Base-by-base conservation (phyloP, 2,888 invertebrate species). In the Ennomos fuscantarius region DNA sequence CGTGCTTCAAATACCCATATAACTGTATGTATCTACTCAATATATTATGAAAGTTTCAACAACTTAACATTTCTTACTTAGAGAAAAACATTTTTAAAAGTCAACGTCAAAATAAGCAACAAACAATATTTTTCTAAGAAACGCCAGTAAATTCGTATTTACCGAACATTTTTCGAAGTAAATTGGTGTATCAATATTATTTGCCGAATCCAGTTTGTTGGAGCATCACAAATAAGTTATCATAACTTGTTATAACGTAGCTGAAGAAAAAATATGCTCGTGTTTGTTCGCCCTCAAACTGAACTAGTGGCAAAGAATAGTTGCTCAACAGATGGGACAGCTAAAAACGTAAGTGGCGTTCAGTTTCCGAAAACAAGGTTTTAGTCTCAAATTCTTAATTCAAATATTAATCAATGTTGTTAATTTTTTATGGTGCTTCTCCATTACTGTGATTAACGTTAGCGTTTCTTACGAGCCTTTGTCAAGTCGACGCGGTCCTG, bases 211-310 rank as follows among this genome's bases (percentile, higher is more conserved):
- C 63, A 76, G 81, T 77, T 80, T 80, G 72, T 74, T 78, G 77
- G 77, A 78, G 74, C 79, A 74, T 81, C 70, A 72, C 81, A 82
- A 86, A 84, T 83, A 84, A 79, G 79, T 79, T 84, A 84, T 84
- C 78, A 80, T 85, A 84, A 81, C 79, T 81, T 82, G 80, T 79
- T 81, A 85, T 74, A 79, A 69, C 72, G 70, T 75, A 72, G 66
- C 69, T 39, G 69, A 66, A 69, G 80, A 83, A 83, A 62, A 84
- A 81, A 83, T 84, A 82, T 79, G 75, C 63, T 72, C 73, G 51
- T 83, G 76, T 85, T 86, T 84, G 79, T 79, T 83, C 76, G 73
- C 73, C 75, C 73, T 73, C 71, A 67, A 72, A 80, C 66, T 66
- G 74, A 77, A 63, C 62, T 72, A 68, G 41, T 33, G 43, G 1